These are phyloP conservation scores for Rhingia campestris DNA, from an alignment of 2,888 invertebrate genomes.

Conservation along the genomic window DNA sequence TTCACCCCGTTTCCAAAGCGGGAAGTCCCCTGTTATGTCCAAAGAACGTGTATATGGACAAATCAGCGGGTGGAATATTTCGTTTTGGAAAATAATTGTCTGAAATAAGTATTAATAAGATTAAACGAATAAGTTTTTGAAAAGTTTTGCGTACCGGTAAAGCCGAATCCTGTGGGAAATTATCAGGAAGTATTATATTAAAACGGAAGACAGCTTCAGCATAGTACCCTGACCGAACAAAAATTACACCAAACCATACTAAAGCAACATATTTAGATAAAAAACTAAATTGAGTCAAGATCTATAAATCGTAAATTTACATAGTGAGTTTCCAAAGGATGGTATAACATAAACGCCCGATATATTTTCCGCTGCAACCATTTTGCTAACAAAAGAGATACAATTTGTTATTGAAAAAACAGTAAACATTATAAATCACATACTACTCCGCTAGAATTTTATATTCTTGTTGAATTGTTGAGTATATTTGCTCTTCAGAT, in stretches of 20 bases:
- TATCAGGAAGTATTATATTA: constrained; percentile 91
- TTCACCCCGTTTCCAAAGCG: constrained; percentile 91
- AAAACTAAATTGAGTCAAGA: not conserved
- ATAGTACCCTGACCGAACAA: constrained; percentile 93
- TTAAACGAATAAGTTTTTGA: constrained; percentile 87
- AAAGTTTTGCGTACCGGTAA: constrained; percentile 81
- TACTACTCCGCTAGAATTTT: constrained; percentile 96
- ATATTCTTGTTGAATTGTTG: constrained; percentile 93
- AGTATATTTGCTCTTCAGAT: constrained; percentile 86
- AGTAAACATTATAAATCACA: constrained; percentile 81
- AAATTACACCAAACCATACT: constrained; percentile 83
- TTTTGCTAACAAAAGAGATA: constrained; percentile 85
- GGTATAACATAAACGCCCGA: constrained; percentile 97
- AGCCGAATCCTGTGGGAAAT: constrained; percentile 86
- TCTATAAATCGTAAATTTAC: constrained; percentile 84
- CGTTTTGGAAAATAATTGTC: constrained; percentile 92
- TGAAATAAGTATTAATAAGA: constrained; percentile 79
- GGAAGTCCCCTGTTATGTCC: constrained; percentile 90
- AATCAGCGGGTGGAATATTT: constrained; percentile 94
- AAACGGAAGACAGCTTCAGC: constrained; percentile 96
- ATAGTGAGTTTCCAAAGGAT: constrained; percentile 90
- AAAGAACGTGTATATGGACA: constrained; percentile 90
- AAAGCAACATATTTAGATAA: not conserved
- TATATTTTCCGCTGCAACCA: constrained; percentile 92
- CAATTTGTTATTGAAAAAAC: not conserved